Base-by-base conservation (phyloP, 2,113 vertebrate species). In the Psittacus erithacus region DNA sequence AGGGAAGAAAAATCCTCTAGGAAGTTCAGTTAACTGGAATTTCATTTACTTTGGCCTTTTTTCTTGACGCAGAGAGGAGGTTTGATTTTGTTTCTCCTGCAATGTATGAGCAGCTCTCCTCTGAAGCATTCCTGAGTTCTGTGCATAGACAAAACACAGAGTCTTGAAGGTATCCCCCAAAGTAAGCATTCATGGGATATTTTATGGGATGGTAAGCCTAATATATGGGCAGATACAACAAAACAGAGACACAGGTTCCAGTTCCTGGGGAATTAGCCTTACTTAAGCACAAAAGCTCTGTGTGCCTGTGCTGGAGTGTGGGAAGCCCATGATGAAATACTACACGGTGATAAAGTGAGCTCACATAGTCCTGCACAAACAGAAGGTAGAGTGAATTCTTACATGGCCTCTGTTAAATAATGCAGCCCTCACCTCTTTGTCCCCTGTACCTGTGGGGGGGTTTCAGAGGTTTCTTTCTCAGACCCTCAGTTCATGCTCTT, bases 311-410 rank as follows among this genome's bases (percentile, higher is more conserved):
- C 44, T 60, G 8, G 3, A 7, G 20, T 7, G 11, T 13, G 28
- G 59, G 59, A 38, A 18, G 38, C n/a, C 64, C 13, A 0, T 1
- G n/a, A 11, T 46, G 86, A 57, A 62, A 27, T 4, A 7, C 0
- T 10, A 33, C 10, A 28, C 10, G 9, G 29, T 9, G 38, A 7
- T 28, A 55, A 24, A 24, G 35, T 39, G 41, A 75, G 41, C 31
- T 5, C 31, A 17, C 38, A 1, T 10, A 35, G 4, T 29, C 67
- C n/a, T 9, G 2, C 1, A 6, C 53, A 18, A 43, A 19, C 47
- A 39, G 31, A n/a, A 63, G 41, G 20, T 4, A 15, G 41, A 35
- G 44, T 4, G 22, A 52, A 18, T 39, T 63, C 55, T 85, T n/a
- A 39, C 47, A 44, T 4, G 17, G 39, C 17, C 29, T 52, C 46